Base-by-base conservation (phyloP, 2,797 vertebrate genomes). In the Borostomias antarcticus region DNA sequence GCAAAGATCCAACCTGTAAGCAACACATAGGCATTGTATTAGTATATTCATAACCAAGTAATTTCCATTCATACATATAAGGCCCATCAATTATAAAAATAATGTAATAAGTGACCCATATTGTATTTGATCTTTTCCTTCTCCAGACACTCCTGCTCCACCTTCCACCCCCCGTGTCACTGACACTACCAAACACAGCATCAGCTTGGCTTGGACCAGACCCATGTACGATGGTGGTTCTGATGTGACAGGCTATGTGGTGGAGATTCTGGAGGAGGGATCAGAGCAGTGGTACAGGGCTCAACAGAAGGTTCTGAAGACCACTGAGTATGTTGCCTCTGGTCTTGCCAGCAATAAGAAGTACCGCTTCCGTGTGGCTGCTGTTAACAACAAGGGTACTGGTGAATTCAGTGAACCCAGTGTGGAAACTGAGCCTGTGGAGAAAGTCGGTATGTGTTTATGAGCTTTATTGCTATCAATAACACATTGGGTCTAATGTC, bases 1-100 rank as follows among this genome's bases (percentile, higher is more conserved):
- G 98, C 90, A 96, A 87, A 90, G 98, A 99, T 50, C 97, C 97
- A 70, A 94, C 96, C 87, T 99, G 98, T 99, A 88, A 95, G 96
- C 91, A 70, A 19, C 6, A 69, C 28, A 69, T 51, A 13, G 37
- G 75, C 29, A 23, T 69, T 6, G 1, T 5, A 63, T 26, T 40
- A 72, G 21, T 1, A 29, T 21, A 69, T 10, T 2, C 62, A 64
- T 52, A 63, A 51, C 57, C 2, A 69, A 66, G 1, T 30, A 30
- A 51, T 13, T 2, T 43, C 3, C 17, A 45, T 52, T 29, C 59
- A 40, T 45, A 10, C 15, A 45, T 13, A 45, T n/a, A 17, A 45
- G n/a, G n/a, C 40, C 40, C n/a, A 45, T 15, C 15, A 17, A 45
- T 45, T 45, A 15, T 45, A 3, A 45, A 13, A 2, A 45, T 15